phyloP scores from a whole-genome alignment of 2,113 vertebrate genomes.

The Pogona vitticeps region DNA sequence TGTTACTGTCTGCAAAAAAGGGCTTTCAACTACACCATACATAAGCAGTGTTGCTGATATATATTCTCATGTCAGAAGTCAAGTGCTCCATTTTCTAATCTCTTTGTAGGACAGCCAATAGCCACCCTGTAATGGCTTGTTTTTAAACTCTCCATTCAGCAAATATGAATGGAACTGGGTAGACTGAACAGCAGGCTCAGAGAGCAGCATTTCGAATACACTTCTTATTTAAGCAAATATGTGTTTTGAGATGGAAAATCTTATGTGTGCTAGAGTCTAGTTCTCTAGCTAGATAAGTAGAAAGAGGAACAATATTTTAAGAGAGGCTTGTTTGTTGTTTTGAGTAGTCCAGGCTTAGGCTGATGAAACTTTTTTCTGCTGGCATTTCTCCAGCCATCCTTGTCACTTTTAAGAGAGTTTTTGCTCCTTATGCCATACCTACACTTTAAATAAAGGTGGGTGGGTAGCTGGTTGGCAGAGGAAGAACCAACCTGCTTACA shows the following conservation, averaged over 20 bases:
- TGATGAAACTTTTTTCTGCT: too few relatives aligned
- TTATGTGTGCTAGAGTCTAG: not conserved
- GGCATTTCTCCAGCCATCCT: too few relatives aligned
- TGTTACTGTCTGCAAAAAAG: not conserved
- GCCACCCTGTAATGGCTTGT: not conserved
- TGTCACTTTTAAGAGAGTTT: too few relatives aligned
- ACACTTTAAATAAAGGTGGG: too few relatives aligned
- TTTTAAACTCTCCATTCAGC: not conserved
- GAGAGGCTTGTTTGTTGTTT: not conserved
- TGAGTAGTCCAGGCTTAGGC: too few relatives aligned
- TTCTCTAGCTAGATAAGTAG: not conserved
- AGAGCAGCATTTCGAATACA: not conserved
- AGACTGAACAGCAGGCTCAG: not conserved
- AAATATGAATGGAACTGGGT: not conserved
- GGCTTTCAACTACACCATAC: conserved; percentile 16
- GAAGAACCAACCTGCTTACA: too few relatives aligned
- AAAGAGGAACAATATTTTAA: not conserved
- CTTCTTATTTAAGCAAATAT: not conserved
- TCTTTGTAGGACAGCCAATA: not conserved
- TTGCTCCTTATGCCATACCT: not conserved
- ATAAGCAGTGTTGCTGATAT: conserved; percentile 4
- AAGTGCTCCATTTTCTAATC: not conserved
- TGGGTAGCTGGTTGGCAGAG: too few relatives aligned
- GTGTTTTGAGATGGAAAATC: not conserved
- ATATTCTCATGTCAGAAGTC: not conserved